These are phyloP conservation scores for Eospalax fontanierii DNA, from an alignment of 2,797 vertebrate species.

Conservation along the genomic window DNA sequence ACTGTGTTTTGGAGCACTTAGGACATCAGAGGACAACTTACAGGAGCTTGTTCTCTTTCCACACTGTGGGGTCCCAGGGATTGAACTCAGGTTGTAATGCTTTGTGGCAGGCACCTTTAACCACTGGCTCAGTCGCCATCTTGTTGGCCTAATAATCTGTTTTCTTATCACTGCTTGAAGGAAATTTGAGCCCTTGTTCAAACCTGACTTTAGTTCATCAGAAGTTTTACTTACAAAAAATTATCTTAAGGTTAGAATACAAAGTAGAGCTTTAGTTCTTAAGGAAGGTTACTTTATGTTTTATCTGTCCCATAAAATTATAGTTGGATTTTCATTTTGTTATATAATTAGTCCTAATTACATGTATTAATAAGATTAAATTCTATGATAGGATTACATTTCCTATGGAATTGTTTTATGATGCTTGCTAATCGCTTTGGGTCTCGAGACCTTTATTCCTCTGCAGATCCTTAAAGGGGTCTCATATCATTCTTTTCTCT, in stretches of 20 bases:
- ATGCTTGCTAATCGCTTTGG: constrained; percentile 41
- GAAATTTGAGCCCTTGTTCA: not conserved
- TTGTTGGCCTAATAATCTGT: not conserved
- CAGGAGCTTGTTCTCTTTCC: too few species aligned
- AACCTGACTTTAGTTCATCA: not conserved
- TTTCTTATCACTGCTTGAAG: not conserved
- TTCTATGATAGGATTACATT: not conserved
- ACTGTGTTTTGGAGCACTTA: too few species aligned
- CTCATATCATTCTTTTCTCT: too few species aligned
- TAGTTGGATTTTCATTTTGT: constrained; percentile 33
- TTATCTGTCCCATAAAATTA: constrained; percentile 52
- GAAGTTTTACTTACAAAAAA: not conserved
- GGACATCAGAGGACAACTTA: too few species aligned
- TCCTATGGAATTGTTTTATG: constrained; percentile 29
- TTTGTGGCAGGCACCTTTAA: too few species aligned
- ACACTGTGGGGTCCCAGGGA: too few species aligned
- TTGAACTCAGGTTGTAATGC: too few species aligned
- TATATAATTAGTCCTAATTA: constrained; percentile 4
- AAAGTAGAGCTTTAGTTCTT: not conserved
- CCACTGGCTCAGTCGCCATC: too few species aligned
- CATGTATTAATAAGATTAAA: not conserved
- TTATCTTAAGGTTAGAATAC: too few species aligned
- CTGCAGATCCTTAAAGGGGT: constrained; percentile 38
- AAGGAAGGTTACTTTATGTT: constrained; percentile 56
- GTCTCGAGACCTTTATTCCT: constrained; percentile 52